These are phyloP conservation scores for Corydoras sp. DNA, from an alignment of 2,113 vertebrate genomes.

Conservation along the genomic window DNA sequence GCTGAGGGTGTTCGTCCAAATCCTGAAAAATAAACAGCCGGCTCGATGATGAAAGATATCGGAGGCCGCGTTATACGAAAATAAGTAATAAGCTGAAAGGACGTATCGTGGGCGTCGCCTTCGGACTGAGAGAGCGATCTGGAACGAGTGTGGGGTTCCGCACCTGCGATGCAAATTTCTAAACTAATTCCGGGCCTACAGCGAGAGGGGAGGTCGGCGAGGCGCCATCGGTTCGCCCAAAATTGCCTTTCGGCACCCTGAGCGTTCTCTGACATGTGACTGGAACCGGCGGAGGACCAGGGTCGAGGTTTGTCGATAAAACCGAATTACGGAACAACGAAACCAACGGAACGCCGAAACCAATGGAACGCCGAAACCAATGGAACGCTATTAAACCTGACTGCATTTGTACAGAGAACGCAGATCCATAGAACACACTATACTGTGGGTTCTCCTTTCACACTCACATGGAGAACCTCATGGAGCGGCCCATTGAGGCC, in stretches of 20 bases:
- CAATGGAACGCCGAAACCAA: too few species aligned
- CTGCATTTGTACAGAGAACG: too few species aligned
- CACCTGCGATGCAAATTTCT: constrained; percentile 19
- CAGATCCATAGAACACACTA: too few species aligned
- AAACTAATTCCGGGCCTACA: constrained; percentile 12
- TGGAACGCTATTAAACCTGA: too few species aligned
- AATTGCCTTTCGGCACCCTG: constrained; percentile 7
- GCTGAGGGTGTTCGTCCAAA: constrained; percentile 31
- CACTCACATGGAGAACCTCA: too few species aligned
- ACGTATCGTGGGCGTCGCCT: not conserved
- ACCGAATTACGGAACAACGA: too few species aligned
- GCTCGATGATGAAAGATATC: not conserved
- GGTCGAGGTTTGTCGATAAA: not conserved
- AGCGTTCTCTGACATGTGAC: constrained; percentile 14
- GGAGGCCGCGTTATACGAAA: not conserved
- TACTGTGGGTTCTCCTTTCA: too few species aligned
- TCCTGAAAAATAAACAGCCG: constrained; percentile 18
- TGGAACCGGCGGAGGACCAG: constrained; percentile 3
- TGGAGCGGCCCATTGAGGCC: too few species aligned
- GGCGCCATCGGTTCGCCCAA: constrained; percentile 13
- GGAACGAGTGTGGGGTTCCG: not conserved
- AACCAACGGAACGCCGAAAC: too few species aligned
- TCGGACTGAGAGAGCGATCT: not conserved
- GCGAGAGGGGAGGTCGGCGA: not conserved
- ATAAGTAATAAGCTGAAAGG: not conserved